Evolutionary conservation across 2,888 invertebrate genomes (phyloP).

Genomic region (Hipparchia sbordonii): DNA sequence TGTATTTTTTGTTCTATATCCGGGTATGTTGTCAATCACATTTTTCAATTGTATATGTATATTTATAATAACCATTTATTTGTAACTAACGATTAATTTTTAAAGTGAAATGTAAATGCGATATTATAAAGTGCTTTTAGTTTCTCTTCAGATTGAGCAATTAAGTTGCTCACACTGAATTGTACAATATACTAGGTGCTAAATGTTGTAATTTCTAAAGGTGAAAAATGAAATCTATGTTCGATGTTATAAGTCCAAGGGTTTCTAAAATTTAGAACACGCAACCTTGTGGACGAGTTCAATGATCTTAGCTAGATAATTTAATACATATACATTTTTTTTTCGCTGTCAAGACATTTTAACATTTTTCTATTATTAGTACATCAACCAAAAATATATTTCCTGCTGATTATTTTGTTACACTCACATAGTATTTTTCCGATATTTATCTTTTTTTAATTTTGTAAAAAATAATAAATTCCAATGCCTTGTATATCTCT

Average conservation of each 20-base stretch:
- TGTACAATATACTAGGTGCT: neutral
- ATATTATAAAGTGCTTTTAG: neutral
- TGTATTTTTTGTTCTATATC: neutral
- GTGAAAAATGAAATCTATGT: neutral
- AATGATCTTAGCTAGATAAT: neutral
- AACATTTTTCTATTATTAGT: neutral
- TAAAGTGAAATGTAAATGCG: neutral
- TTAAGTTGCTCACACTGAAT: neutral
- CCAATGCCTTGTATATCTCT: neutral
- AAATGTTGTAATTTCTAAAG: neutral
- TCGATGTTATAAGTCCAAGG: neutral
- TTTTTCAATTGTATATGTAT: neutral
- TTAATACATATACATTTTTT: neutral
- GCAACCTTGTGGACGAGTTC: neutral
- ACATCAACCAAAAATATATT: neutral
- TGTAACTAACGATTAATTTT: neutral
- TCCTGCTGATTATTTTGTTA: neutral
- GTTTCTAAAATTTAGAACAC: neutral
- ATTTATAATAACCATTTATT: neutral
- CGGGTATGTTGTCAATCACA: neutral
- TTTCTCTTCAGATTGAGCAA: neutral
- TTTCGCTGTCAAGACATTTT: neutral
- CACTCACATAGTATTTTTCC: neutral
- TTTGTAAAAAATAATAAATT: neutral
- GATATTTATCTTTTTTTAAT: neutral